Conservation (phyloP, 2,797 vertebrate genomes). For the Muscicapa comitata region DNA sequence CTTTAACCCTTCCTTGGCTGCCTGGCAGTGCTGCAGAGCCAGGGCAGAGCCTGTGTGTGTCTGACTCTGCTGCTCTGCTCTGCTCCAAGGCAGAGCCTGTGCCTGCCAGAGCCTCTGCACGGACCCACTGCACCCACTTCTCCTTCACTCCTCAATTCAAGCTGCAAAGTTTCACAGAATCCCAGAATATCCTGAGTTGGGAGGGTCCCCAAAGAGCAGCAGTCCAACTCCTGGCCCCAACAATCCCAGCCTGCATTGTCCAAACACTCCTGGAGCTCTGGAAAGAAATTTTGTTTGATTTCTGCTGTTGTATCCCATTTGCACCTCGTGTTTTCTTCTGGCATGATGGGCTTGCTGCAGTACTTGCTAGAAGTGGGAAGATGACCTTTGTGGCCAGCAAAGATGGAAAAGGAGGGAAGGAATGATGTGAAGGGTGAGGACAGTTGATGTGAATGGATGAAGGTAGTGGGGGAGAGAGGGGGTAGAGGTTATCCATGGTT, state of each 20-base stretch:
- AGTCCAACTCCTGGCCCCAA: neutral
- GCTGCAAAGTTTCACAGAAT: neutral
- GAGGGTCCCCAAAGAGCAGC: neutral
- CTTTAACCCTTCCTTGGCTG: conserved; percentile 40
- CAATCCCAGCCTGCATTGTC: neutral
- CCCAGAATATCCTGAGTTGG: neutral
- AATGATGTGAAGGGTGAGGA: neutral
- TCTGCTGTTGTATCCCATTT: neutral
- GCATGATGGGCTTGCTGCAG: neutral
- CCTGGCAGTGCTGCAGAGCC: neutral
- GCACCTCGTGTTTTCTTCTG: neutral
- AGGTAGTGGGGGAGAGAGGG: neutral
- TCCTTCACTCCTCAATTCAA: neutral
- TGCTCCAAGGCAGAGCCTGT: neutral
- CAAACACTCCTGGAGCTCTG: neutral
- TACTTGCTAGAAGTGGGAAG: neutral
- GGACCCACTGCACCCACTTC: neutral
- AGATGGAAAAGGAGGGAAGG: neutral
- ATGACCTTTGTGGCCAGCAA: neutral
- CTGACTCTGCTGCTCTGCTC: neutral
- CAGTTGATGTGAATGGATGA: neutral
- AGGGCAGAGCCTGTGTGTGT: rapidly evolving
- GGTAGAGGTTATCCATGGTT: neutral
- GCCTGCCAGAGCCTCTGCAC: neutral
- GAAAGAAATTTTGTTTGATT: neutral